Evolutionary conservation across 1,140 invertebrate species (phyloP), one percentile per base, ranked within the genome.

Genomic region (Oryctes rhinoceros): DNA sequence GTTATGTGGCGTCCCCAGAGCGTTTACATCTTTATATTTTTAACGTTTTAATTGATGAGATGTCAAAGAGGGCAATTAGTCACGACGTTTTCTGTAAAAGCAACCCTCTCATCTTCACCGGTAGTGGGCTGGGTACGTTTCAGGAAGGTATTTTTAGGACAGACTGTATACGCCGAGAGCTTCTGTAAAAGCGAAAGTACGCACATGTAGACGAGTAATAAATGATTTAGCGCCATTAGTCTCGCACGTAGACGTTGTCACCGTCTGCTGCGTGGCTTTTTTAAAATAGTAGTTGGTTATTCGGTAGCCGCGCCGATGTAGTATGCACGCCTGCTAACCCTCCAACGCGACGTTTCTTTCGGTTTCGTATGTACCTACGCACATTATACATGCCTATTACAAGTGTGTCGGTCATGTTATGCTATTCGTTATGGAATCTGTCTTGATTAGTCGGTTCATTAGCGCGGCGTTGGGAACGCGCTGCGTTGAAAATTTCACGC

Each of bases 141-240:
- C 35, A 24, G 9, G 24, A 35, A 5, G 24, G 18, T 71, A 35
- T 71, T 30, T 71, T 30, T 71, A 71, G 35, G 65, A 35, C 20
- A 5, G 65, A 37, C 65, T 30, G 65, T 59, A 59, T 59, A 59
- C 65, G 4, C 1, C 24, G 53, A 18, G 53, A 62, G 13, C 15
- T 62, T 5, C 20, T 62, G 53, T 18, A 62, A 20, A 7, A 20
- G 53, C 15, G 20, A 62, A 20, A 5, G 53, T 35, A 71, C 20
- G 35, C 65, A 37, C 24, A 24, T 71, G 15, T 24, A 18, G 24
- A 71, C 65, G 20, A 37, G 65, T 71, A 71, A 71, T 71, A 71
- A 71, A 71, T 71, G 65, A 71, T 71, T 71, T 71, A 71, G 65
- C 65, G 65, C 65, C 65, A 71, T 71, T 37, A 37, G 65, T 71